Evolutionary conservation across 2,888 invertebrate genomes (phyloP), one percentile per base, ranked within the genome.

Genomic region (Dinocampus coccinellae): DNA sequence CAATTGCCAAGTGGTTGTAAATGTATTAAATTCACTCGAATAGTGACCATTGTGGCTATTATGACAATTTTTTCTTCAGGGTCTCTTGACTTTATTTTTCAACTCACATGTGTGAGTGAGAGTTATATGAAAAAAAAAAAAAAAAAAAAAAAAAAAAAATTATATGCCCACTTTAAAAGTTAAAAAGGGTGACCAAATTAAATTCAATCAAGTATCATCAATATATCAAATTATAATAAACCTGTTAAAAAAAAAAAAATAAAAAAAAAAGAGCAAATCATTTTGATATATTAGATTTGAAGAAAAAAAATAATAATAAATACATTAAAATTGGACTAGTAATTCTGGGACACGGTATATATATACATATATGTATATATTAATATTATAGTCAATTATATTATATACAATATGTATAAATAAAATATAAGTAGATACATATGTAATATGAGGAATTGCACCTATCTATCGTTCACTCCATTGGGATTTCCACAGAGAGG

Each of bases 401-500:
- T n/a, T n/a, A n/a, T 39, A 6, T 39, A 13, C 3, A n/a, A 2
- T 39, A 39, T 39, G n/a, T 39, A n/a, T 39, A 13, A n/a, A 39
- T n/a, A 13, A 13, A 39, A 39, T 20, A n/a, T 20, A 47, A 16
- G 1, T 47, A 16, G 16, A 47, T 47, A 47, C 16, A 4, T 7
- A 47, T 6, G 47, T 47, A 47, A 47, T 47, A 47, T 47, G 47
- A 16, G 3, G 47, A 47, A 47, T 47, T 47, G 47, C 47, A 47
- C 29, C 47, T 16, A n/a, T 47, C 47, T 47, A 20, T 47, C 47
- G 47, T 47, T 53, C 70, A 66, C 69, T 81, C 85, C 84, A 77
- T 53, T 80, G 83, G 84, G 84, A 79, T 84, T 84, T 84, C 82
- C 81, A 81, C 9, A 47, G 47, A 16, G 47, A 80, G 83, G 81